Percentiles rank a stretch among this genome's conserved stretches.
Evolutionary conservation across 2,888 invertebrate species (phyloP).

Genomic region (Aphidius colemani): DNA sequence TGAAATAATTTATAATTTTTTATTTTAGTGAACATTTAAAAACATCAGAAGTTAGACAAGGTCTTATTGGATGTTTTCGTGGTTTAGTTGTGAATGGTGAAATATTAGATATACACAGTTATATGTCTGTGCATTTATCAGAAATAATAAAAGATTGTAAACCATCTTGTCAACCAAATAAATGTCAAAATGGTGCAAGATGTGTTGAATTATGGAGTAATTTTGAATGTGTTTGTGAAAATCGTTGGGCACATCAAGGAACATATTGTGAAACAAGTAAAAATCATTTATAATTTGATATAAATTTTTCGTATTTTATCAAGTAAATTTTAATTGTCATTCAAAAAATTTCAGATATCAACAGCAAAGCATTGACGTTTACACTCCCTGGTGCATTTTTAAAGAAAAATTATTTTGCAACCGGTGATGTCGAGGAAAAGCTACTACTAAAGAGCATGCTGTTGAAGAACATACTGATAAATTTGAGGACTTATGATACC

Average conservation of each 20-base stretch:
- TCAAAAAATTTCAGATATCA: slow-evolving; percentile 72
- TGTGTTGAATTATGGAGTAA: slow-evolving; percentile 93
- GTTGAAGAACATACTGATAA: slow-evolving; percentile 81
- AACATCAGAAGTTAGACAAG: slow-evolving; percentile 83
- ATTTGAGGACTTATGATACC: slow-evolving; percentile 84
- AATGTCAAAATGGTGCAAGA: slow-evolving; percentile 87
- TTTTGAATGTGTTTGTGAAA: slow-evolving; percentile 90
- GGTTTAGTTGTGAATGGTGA: slow-evolving; percentile 91
- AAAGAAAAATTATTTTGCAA: slow-evolving; percentile 76
- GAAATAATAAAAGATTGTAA: slow-evolving; percentile 93
- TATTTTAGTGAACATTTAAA: slow-evolving; percentile 74
- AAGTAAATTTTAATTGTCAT: not conserved
- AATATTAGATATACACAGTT: slow-evolving; percentile 87
- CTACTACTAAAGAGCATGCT: slow-evolving; percentile 73
- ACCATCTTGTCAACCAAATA: slow-evolving; percentile 92
- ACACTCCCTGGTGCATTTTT: slow-evolving; percentile 79
- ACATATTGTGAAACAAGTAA: slow-evolving; percentile 88
- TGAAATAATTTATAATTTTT: slow-evolving; percentile 25
- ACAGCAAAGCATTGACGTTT: slow-evolving; percentile 86
- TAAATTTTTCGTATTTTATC: not conserved
- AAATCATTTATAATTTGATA: slow-evolving; percentile 36
- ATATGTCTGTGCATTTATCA: slow-evolving; percentile 88
- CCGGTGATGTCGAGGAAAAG: slow-evolving; percentile 67
- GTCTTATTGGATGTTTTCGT: slow-evolving; percentile 91
- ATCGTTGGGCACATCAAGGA: slow-evolving; percentile 91